A percentile compares a stretch with the other conserved stretches of the same genome.
Conservation (phyloP, 2,797 vertebrate genomes). For the Acrocephalus scirpaceus region DNA sequence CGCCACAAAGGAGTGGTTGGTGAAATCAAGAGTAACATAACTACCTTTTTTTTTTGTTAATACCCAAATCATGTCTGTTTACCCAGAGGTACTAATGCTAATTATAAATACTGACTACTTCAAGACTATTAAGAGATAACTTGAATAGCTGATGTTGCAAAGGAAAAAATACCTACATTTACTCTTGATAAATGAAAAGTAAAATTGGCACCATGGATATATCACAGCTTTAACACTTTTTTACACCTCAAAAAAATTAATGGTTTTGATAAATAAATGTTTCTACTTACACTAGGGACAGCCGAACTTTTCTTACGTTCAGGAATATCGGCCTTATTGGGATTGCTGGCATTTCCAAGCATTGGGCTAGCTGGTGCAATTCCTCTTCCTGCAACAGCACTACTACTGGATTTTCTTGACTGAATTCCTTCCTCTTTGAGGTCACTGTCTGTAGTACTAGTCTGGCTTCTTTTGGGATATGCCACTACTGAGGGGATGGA, state of each 20-base stretch:
- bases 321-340: conserved; percentile 98
- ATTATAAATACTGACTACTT: neutral
- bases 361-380: conserved; percentile 89
- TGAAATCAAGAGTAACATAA: neutral
- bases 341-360: conserved; percentile 95
- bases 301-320: conserved; percentile 91
- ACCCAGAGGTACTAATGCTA: neutral
- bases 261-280: neutral
- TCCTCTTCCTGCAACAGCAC: conserved; percentile 81
- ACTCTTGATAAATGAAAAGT: neutral
- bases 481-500: conserved; percentile 84
- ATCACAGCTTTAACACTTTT: neutral
- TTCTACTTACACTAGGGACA: conserved; percentile 88
- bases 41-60: neutral
- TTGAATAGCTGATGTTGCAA: neutral
- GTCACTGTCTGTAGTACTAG: conserved; percentile 87
- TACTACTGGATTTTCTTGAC: conserved; percentile 84
- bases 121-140: neutral
- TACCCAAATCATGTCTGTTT: neutral
- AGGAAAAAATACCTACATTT: neutral
- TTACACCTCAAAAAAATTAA: neutral
- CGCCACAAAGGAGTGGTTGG: neutral
- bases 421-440: conserved; percentile 88
- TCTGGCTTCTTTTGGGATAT: conserved; percentile 93
- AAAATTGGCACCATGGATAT: neutral